A percentile compares a stretch with the other conserved stretches of the same genome.
These are phyloP conservation scores for Orchesella flavescens DNA, from an alignment of 2,888 invertebrate genomes.

Conservation along the genomic window DNA sequence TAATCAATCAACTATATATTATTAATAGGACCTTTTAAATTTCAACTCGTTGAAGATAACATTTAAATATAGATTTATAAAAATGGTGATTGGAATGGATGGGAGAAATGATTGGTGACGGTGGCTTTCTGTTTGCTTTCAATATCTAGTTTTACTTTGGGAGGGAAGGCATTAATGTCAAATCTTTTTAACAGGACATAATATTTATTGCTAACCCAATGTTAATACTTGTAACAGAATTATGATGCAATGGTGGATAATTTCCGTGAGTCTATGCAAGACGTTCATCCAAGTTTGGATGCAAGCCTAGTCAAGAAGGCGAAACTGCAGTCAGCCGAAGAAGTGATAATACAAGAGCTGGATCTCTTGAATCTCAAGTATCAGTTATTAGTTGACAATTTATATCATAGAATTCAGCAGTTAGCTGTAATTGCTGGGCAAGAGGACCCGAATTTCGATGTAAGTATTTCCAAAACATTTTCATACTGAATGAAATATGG, in stretches of 20 bases:
- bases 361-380: constrained; percentile 88
- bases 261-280: constrained; percentile 87
- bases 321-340: constrained; percentile 79
- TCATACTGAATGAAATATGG: no score
- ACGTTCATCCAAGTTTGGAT: constrained; percentile 87
- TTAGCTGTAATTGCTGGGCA: constrained; percentile 80
- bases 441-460: constrained; percentile 84
- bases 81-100: constrained; percentile 52
- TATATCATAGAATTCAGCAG: constrained; percentile 82
- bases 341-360: constrained; percentile 83
- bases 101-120: constrained; percentile 49
- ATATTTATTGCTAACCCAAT: constrained; percentile 17
- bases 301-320: constrained; percentile 74
- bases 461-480: constrained; percentile 77
- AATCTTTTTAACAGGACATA: not conserved
- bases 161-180: not conserved
- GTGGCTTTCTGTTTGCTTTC: constrained; percentile 32
- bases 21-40: not conserved
- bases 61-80: not conserved
- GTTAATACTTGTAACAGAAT: constrained; percentile 78
- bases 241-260: constrained; percentile 89
- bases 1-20: not conserved
- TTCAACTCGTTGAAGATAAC: not conserved
- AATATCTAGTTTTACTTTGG: constrained; percentile 13
- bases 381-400: constrained; percentile 81